Base-by-base conservation (phyloP, 64 coral and sea anemone species). In the Acropora tenuis region DNA sequence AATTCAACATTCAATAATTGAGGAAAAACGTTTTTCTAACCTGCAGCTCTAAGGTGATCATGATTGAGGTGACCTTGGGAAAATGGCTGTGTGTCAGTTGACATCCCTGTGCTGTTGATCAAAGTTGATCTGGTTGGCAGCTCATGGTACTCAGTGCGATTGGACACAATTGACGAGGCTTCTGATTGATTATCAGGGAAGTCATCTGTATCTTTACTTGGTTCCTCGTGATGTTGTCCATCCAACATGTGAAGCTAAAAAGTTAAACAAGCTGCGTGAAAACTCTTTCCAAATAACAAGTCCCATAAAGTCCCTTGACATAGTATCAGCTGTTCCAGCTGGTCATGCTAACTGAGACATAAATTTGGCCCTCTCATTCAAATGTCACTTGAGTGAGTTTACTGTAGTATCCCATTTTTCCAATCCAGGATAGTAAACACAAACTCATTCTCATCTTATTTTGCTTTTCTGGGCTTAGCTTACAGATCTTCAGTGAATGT, bases 141-240 rank as follows among this genome's bases (percentile, higher is more conserved):
- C 10, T 97, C 95, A 40, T 89, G 92, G 43, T 97, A 97, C 43
- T 97, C 95, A 52, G 95, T 97, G 50, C 78, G 90, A 69, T 81
- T 97, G 17, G 95, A 97, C 3, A 97, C 78, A 90, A 97, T 78
- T 47, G 95, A 97, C 4, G 95, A 97, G 1, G 76, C 89, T 69
- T 97, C 95, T 73, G 95, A 97, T 89, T 87, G 80, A 40, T 97
- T 89, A 71, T 97, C 95, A 7, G 92, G 95, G 18, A 97, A 84
- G 40, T 97, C 87, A 83, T 91, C 82, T 48, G 67, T 41, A 19
- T 94, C 95, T 66, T 74, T 79, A 12, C 91, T 83, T 73, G 95
- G 95, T 59, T 59, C 69, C 45, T 91, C 92, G 30, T 30, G 30
- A 88, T 30, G 3, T 13, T 52, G 82, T 88, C 20, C 73, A 68